A percentile compares a stretch with the other conserved stretches of the same genome.
phyloP scores from a whole-genome alignment of 2,888 invertebrate species.

The Nomada fabriciana region DNA sequence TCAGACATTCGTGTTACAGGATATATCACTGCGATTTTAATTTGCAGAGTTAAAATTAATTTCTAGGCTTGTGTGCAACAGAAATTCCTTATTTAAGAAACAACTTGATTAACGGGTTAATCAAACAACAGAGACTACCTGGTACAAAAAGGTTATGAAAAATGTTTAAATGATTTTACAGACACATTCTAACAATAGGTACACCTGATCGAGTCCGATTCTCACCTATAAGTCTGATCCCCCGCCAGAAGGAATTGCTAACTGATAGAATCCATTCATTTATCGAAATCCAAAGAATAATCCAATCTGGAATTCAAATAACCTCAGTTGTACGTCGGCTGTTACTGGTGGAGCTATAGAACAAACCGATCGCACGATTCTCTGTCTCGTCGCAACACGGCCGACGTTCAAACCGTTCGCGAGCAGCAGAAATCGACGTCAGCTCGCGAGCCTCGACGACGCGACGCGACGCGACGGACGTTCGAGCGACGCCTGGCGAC shows the following conservation, averaged over 20 bases:
- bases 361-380: conserved; percentile 35
- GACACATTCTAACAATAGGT: no score
- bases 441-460: conserved; percentile 5
- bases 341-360: conserved; percentile 51
- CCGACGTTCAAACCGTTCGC: conserved; percentile 37
- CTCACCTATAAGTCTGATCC: conserved; percentile 63
- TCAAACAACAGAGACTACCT: no score
- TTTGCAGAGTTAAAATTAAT: no score
- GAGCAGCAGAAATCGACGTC: conserved; percentile 40
- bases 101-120: no score
- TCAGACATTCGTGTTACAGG: no score
- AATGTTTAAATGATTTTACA: no score
- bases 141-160: no score
- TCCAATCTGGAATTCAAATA: conserved; percentile 82
- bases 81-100: no score
- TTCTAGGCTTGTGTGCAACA: no score
- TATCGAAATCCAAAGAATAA: conserved; percentile 81
- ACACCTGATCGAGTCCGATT: conserved; percentile 32
- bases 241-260: conserved; percentile 61
- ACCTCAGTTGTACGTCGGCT: conserved; percentile 68
- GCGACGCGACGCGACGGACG: conserved; percentile 45
- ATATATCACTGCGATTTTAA: background rate
- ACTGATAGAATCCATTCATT: conserved; percentile 78
- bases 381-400: conserved; percentile 38
- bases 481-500: conserved; percentile 59